Percentiles rank a stretch among this genome's conserved stretches.
These are phyloP conservation scores for Cliona cf. orientalis DNA, from an alignment of 37 sponge, comb jelly and placozoan species.

Conservation along the genomic window DNA sequence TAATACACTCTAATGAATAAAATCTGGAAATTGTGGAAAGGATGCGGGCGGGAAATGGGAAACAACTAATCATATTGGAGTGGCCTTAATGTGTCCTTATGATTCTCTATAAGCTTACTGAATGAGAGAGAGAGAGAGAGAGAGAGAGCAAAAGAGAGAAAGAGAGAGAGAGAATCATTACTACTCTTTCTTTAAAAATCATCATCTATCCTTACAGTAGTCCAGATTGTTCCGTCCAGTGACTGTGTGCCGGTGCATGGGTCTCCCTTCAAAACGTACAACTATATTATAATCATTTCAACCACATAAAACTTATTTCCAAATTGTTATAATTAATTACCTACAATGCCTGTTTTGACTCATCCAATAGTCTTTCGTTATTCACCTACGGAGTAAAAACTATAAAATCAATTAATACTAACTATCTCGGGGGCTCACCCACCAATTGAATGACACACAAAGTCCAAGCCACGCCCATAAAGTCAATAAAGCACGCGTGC, in stretches of 20 bases:
- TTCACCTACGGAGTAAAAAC: slow-evolving; percentile 16
- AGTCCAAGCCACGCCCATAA: too few relatives aligned
- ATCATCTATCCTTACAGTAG: too few relatives aligned
- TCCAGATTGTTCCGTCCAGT: slow-evolving; percentile 39
- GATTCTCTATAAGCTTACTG: not conserved
- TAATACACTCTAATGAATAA: too few relatives aligned
- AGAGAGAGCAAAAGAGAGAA: too few relatives aligned
- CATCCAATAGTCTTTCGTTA: not conserved
- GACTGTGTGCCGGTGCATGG: not conserved
- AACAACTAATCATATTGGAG: too few relatives aligned
- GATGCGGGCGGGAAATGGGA: too few relatives aligned
- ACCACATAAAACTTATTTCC: not conserved
- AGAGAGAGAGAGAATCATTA: not conserved
- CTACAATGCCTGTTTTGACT: slow-evolving; percentile 8
- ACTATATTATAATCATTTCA: slow-evolving; percentile 1
- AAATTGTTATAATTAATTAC: not conserved
- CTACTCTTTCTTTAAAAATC: too few relatives aligned
- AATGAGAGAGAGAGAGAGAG: not conserved
- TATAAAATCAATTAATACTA: not conserved
- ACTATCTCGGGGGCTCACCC: not conserved
- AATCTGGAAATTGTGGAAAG: too few relatives aligned
- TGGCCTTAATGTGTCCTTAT: too few relatives aligned
- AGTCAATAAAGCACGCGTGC: too few relatives aligned
- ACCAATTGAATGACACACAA: slow-evolving; percentile 23
- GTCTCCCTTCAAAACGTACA: not conserved